These are phyloP conservation scores for Enteromius anoplus DNA, from an alignment of 2,797 vertebrate genomes.

Conservation along the genomic window DNA sequence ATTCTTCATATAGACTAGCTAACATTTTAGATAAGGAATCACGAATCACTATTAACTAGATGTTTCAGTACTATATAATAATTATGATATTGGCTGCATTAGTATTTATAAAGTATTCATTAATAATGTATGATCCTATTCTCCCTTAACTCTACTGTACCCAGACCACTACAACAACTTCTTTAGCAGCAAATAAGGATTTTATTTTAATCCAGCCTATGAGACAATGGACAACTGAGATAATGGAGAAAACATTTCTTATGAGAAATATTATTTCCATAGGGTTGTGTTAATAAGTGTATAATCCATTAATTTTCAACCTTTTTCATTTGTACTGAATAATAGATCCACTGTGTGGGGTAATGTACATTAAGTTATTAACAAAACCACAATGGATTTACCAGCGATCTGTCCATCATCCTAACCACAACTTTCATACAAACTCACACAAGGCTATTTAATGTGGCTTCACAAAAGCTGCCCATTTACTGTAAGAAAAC, in stretches of 20 bases:
- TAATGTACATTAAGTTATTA: neutral
- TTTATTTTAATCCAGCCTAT: conserved; percentile 67
- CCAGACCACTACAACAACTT: too few species aligned
- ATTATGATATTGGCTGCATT: neutral
- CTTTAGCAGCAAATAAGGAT: neutral
- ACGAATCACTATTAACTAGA: neutral
- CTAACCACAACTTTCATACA: neutral
- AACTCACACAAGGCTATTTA: neutral
- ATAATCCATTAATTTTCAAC: conserved; percentile 88
- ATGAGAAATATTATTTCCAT: conserved; percentile 73
- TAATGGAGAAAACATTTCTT: conserved; percentile 54
- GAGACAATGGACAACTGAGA: conserved; percentile 73
- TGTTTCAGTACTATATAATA: neutral
- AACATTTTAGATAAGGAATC: neutral
- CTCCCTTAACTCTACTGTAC: too few species aligned
- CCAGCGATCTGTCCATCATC: conserved; percentile 4
- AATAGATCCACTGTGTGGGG: conserved; percentile 69
- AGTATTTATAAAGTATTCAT: too few species aligned
- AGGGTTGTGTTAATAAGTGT: conserved; percentile 88
- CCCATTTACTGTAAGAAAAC: conserved; percentile 26
- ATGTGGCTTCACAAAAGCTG: neutral
- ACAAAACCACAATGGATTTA: conserved; percentile 2
- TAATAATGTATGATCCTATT: too few species aligned
- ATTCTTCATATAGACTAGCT: neutral
- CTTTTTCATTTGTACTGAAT: conserved; percentile 82